Base-by-base conservation (phyloP, 2,797 vertebrate species). In the Hylomyscus alleni region DNA sequence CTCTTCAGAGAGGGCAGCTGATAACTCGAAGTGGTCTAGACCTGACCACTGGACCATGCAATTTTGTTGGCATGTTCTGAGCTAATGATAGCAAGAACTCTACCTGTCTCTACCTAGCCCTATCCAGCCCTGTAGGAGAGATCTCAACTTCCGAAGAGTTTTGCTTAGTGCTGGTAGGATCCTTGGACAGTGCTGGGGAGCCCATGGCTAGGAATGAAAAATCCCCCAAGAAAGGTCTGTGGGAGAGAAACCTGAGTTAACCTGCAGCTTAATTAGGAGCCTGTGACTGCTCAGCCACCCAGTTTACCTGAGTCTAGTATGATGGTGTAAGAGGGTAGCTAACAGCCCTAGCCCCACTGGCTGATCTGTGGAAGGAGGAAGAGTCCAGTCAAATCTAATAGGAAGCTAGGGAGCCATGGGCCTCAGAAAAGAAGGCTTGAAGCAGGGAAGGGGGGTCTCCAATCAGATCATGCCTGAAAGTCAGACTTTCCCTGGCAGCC, bases 391-490 rank as follows among this genome's bases (percentile, higher is more conserved):
- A 65, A 93, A 56, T 65, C 62, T n/a, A 15, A 37, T 24, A 83
- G 90, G 54, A 90, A 93, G 58, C 44, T 65, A 58, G 60, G 76
- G 90, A 89, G 67, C 84, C 85, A 19, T 82, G 92, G 67, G 44
- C 85, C 89, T 89, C 44, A 81, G 88, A 58, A 91, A 96, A 94
- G 91, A 95, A 92, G 72, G 34, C 89, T 85, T 89, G 62, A 87
- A 89, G 75, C 85, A 86, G 82, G 93, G 95, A 93, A 83, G 78
- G 92, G 54, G 83, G 92, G 69, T 76, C 92, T 96, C 62, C 15
- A 56, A 3, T 4, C 52, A 92, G n/a, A 85, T 56, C 67, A 44
- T 52, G 72, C 69, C 50, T 87, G 94, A 34, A 65, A 89, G 52
- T 52, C 86, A 72, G 87, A 56, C 17, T 96, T 44, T 93, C 58